Evolutionary conservation across 2,888 invertebrate species (phyloP), one percentile per base, ranked within the genome.

Genomic region (Amblyteles armatorius): DNA sequence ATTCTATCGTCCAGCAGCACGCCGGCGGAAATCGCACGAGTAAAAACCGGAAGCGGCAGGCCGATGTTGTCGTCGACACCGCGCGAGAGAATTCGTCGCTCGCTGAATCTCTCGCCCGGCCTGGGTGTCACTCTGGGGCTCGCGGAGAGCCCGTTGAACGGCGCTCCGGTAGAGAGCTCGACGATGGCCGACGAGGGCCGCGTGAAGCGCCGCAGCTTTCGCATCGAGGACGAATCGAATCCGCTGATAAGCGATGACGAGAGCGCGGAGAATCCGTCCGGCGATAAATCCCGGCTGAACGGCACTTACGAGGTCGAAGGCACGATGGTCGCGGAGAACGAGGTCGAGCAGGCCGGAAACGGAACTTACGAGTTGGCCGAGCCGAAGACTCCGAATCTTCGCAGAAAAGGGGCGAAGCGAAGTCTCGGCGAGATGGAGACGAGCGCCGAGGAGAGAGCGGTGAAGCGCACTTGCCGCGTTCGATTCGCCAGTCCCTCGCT

Each of bases 331-430:
- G 67, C 80, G n/a, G 68, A 69, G 74, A 82, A 71, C 3, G 65
- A 82, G 55, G 69, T 26, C 11, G 76, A 82, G 13, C 69, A 79
- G 19, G 26, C n/a, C 2, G 78, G 36, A 26, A 76, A 90, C 48
- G 87, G 88, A 26, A 91, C 91, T 3, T 91, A 91, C 73, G 91
- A 91, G 78, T 19, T 91, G 52, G 86, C 87, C 5, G 85, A 90
- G 52, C 90, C 91, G 16, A 89, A 90, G 79, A 91, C 89, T n/a
- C 88, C 90, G 48, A 87, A 65, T 65, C 84, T 90, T 2, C 77
- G 78, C 33, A 87, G 79, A 6, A 86, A 87, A 76, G 57, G 77
- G 6, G 86, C 29, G 1, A 91, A 91, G 78, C 83, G 89, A 48
- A 87, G 65, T 36, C 29, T 87, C 22, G 79, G 63, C 0, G 81